phyloP scores from a whole-genome alignment of 1,140 invertebrate genomes.

The Cydia amplana region DNA sequence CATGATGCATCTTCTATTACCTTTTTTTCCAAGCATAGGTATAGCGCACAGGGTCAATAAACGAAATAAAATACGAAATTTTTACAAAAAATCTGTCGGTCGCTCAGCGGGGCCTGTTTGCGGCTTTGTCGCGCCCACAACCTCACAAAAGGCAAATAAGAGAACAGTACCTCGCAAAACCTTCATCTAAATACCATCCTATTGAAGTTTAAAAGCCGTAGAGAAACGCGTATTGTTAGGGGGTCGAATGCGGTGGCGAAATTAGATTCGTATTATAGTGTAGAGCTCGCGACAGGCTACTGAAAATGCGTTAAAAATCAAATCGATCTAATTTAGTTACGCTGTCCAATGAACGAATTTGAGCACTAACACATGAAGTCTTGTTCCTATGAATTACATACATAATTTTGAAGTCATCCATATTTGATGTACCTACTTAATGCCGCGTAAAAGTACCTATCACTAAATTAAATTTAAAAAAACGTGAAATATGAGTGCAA shows the following conservation, averaged over 20 bases:
- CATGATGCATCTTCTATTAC: slow-evolving; percentile 68
- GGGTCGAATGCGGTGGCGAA: slow-evolving; percentile 69
- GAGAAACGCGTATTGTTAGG: slow-evolving; percentile 70
- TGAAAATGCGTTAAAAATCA: slow-evolving; percentile 50
- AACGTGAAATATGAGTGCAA: too few relatives aligned
- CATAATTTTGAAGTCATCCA: too few relatives aligned
- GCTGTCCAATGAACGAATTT: neutral
- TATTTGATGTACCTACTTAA: too few relatives aligned
- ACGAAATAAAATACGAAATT: slow-evolving; percentile 77
- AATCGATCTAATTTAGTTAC: neutral
- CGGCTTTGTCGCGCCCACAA: slow-evolving; percentile 77
- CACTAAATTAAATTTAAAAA: too few relatives aligned
- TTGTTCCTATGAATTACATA: too few relatives aligned
- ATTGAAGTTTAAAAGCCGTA: slow-evolving; percentile 78
- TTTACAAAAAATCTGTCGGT: slow-evolving; percentile 67
- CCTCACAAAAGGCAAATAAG: slow-evolving; percentile 76
- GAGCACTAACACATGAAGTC: neutral
- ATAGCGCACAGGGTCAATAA: slow-evolving; percentile 62
- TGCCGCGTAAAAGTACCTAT: too few relatives aligned
- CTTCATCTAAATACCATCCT: slow-evolving; percentile 74
- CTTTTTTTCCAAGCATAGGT: slow-evolving; percentile 48
- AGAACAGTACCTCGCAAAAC: slow-evolving; percentile 71
- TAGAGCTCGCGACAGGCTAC: slow-evolving; percentile 32
- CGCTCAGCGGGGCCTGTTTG: slow-evolving; percentile 74
- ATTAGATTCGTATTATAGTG: slow-evolving; percentile 74